A percentile compares a stretch with the other conserved stretches of the same genome.
These are phyloP conservation scores for Odontothrips loti DNA, from an alignment of 2,888 invertebrate genomes.

Conservation along the genomic window DNA sequence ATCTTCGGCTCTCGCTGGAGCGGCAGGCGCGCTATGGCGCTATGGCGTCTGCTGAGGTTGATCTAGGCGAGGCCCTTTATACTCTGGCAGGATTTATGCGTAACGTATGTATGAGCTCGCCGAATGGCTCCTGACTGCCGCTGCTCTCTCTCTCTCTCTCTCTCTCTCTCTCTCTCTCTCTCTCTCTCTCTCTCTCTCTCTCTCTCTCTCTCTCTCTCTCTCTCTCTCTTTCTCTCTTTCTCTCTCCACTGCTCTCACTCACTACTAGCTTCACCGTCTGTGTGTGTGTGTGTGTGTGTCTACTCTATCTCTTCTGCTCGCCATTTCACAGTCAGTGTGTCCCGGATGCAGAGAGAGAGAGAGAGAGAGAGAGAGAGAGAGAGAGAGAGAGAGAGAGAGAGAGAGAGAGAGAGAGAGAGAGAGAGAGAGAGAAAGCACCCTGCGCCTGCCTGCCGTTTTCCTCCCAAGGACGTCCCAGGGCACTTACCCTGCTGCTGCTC, in stretches of 20 bases:
- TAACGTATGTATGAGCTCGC: conserved; percentile 11
- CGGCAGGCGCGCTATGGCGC: neutral
- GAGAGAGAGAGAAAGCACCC: neutral
- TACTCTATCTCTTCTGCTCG: too few relatives aligned
- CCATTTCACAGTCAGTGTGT: neutral
- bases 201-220: neutral
- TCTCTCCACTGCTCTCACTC: too few relatives aligned
- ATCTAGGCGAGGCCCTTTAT: neutral
- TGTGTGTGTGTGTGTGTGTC: too few relatives aligned
- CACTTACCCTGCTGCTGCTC: too few relatives aligned
- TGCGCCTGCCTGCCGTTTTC: too few relatives aligned
- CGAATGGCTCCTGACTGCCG: neutral
- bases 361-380: neutral
- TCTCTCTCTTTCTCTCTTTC: neutral
- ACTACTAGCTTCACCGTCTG: too few relatives aligned
- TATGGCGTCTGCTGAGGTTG: neutral
- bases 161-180: neutral
- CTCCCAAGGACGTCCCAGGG: too few relatives aligned
- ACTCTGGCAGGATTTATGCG: neutral
- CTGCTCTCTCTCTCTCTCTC: neutral
- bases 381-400: neutral
- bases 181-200: neutral
- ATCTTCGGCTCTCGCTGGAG: too few relatives aligned
- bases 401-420: neutral
- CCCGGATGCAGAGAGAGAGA: neutral